Conservation (phyloP, 2,797 vertebrate genomes). For the Anguilla marmorata region DNA sequence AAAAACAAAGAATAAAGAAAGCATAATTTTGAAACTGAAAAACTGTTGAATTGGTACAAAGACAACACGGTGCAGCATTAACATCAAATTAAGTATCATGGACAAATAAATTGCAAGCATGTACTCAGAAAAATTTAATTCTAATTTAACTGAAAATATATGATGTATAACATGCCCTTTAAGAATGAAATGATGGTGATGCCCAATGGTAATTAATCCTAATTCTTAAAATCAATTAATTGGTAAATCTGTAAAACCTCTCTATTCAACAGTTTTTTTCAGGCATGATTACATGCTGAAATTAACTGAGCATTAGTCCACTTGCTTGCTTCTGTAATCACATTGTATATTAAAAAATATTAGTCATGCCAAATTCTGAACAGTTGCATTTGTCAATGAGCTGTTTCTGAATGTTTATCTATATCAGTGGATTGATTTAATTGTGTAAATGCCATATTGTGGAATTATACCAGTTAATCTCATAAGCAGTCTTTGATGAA, state of each 20-base stretch:
- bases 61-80: neutral
- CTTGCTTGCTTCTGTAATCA: neutral
- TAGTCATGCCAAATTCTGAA: neutral
- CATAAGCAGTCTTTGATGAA: slow-evolving; percentile 16
- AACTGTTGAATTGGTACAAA: neutral
- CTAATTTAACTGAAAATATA: neutral
- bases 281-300: neutral
- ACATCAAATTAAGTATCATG: neutral
- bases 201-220: neutral
- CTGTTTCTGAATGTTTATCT: neutral
- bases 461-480: slow-evolving; percentile 20
- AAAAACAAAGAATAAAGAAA: neutral
- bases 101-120: neutral
- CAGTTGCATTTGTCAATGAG: neutral
- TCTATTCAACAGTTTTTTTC: neutral
- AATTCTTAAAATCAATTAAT: slow-evolving; percentile 15
- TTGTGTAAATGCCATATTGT: neutral
- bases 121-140: neutral
- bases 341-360: neutral
- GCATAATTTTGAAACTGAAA: neutral
- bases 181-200: neutral
- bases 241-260: neutral
- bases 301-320: neutral
- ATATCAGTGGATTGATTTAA: neutral
- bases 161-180: neutral